Conservation (phyloP, 2,797 vertebrate species). For the Centroberyx gerrardi region DNA sequence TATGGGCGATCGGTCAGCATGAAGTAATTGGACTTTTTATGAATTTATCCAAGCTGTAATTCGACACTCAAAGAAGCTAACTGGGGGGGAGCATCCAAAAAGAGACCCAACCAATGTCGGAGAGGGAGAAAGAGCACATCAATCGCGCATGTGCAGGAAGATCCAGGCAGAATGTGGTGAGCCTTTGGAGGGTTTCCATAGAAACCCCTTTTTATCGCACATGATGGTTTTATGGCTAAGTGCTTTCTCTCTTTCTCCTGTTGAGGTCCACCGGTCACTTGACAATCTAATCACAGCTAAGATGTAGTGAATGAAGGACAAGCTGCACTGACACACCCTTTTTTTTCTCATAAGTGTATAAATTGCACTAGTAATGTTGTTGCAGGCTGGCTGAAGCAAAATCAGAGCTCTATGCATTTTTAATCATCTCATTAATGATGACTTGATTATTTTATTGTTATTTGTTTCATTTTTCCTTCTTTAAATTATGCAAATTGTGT, state of each 20-base stretch:
- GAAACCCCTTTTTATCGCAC: slow-evolving; percentile 77
- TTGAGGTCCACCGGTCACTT: slow-evolving; percentile 74
- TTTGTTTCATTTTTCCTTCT: no score
- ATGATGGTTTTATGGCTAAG: slow-evolving; percentile 76
- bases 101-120: slow-evolving; percentile 25
- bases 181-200: slow-evolving; percentile 85
- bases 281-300: slow-evolving; percentile 66
- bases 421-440: no score
- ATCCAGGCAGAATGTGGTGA: slow-evolving; percentile 61
- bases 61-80: slow-evolving; percentile 19
- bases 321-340: slow-evolving; percentile 29
- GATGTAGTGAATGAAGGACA: slow-evolving; percentile 15
- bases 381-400: no score
- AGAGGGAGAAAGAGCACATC: slow-evolving; percentile 46
- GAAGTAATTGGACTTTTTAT: not conserved
- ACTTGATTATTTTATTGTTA: no score
- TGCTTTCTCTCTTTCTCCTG: slow-evolving; percentile 65
- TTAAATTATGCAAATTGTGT: no score
- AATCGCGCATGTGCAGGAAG: slow-evolving; percentile 64
- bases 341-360: not conserved
- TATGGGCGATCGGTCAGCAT: not conserved
- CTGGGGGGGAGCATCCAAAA: slow-evolving; percentile 4
- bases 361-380: not conserved
- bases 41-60: slow-evolving; percentile 29
- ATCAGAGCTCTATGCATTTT: no score